A percentile compares a stretch with the other conserved stretches of the same genome.
These are phyloP conservation scores for Parelbella ahira DNA, from an alignment of 2,888 invertebrate species.

Conservation along the genomic window DNA sequence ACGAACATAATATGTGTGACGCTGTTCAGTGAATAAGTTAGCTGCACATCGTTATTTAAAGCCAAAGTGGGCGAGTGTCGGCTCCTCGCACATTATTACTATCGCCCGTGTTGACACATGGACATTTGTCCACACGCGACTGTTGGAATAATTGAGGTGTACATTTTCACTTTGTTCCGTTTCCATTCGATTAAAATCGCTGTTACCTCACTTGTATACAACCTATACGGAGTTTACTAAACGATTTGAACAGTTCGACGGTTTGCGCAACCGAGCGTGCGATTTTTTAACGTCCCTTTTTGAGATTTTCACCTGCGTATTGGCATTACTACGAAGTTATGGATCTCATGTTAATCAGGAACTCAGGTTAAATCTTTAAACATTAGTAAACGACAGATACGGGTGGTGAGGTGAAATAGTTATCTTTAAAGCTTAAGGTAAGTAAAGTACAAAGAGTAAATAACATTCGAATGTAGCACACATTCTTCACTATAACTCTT, in stretches of 20 bases:
- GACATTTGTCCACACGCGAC: slow-evolving; percentile 70
- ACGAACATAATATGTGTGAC: neutral
- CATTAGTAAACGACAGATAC: too few relatives aligned
- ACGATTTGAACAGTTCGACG: slow-evolving; percentile 77
- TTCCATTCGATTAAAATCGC: slow-evolving; percentile 80
- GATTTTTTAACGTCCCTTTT: slow-evolving; percentile 55
- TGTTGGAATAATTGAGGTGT: slow-evolving; percentile 79
- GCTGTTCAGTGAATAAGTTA: slow-evolving; percentile 2
- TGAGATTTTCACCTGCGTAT: too few relatives aligned
- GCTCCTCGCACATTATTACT: slow-evolving; percentile 43
- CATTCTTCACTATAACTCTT: slow-evolving; percentile 13
- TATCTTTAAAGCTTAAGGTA: too few relatives aligned
- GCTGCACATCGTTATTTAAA: slow-evolving; percentile 6
- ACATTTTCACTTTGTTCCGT: slow-evolving; percentile 80
- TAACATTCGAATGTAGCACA: too few relatives aligned
- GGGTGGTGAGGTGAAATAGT: too few relatives aligned
- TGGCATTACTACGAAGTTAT: too few relatives aligned
- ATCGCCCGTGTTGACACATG: slow-evolving; percentile 57
- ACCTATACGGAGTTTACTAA: slow-evolving; percentile 79
- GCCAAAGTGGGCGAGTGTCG: slow-evolving; percentile 8
- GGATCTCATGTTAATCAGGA: too few relatives aligned
- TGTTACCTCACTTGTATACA: slow-evolving; percentile 75
- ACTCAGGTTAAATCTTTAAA: too few relatives aligned
- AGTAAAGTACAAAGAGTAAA: too few relatives aligned
- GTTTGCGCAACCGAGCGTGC: slow-evolving; percentile 56